Percentiles rank a stretch among this genome's conserved stretches.
Evolutionary conservation across 2,888 invertebrate genomes (phyloP).

Genomic region (Marasmarcha lunaedactyla): DNA sequence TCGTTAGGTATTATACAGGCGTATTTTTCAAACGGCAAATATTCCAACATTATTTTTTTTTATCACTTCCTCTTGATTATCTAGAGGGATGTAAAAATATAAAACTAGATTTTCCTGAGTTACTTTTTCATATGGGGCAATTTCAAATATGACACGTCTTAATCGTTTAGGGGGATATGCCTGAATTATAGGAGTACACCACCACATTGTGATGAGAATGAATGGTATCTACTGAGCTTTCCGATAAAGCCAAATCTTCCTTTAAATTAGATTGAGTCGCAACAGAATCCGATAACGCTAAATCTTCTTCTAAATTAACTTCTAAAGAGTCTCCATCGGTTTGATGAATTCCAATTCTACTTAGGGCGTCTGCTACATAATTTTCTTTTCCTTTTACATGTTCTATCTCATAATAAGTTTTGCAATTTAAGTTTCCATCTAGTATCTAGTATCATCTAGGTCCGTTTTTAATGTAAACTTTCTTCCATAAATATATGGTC

Average conservation of each 20-base stretch:
- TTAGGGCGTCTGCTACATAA: conserved; percentile 6
- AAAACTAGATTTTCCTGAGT: conserved; percentile 2
- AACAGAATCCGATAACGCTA: not conserved
- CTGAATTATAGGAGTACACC: conserved; percentile 8
- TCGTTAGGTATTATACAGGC: conserved; percentile 11
- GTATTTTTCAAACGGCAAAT: conserved; percentile 9
- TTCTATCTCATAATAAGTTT: conserved; percentile 9
- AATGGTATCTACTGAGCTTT: not conserved
- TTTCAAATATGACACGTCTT: conserved; percentile 7
- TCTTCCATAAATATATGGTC: conserved; percentile 13
- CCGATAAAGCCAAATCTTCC: not conserved
- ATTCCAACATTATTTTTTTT: conserved; percentile 12
- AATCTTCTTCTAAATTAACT: not conserved
- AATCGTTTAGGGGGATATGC: conserved; percentile 8
- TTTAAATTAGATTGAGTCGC: too few species aligned
- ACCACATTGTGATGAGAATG: conserved; percentile 4
- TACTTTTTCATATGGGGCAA: conserved; percentile 7
- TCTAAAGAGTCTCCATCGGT: not conserved
- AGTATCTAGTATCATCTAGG: conserved; percentile 10
- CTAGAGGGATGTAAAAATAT: conserved; percentile 6
- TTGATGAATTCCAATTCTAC: conserved; percentile 5
- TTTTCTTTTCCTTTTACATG: conserved; percentile 5
- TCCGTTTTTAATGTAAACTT: conserved; percentile 11
- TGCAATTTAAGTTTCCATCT: conserved; percentile 13
- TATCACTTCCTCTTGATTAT: conserved; percentile 5